Base-by-base conservation (phyloP, 2,888 invertebrate genomes). In the Dasypogon diadema region DNA sequence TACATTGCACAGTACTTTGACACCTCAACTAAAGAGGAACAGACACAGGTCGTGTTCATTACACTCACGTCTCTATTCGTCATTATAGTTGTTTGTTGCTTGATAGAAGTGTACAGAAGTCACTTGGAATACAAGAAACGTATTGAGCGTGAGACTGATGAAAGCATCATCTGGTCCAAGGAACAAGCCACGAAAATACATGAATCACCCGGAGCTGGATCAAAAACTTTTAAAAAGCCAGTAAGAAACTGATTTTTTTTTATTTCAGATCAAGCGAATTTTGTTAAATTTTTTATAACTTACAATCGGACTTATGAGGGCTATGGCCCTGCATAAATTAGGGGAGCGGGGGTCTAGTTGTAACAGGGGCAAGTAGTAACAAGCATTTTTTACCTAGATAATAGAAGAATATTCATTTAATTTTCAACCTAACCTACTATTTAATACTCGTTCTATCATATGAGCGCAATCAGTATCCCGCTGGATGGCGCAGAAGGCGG, bases 1-100 rank as follows among this genome's bases (percentile, higher is more conserved):
- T 95, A 94, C 83, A 91, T 92, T 80, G 92, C 93, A 1, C 87
- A 91, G 37, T 92, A 93, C 83, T 91, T 92, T 37, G 91, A 92
- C 79, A 90, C 91, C 12, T 92, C 93, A 14, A 89, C 91, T 42
- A 92, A 93, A 83, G 94, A 95, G 84, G 93, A 94, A 81, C 92
- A 92, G 75, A 92, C 92, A 1, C 92, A 92, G 87, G 92, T 94
- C 80, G 89, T 95, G 76, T 94, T 96, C 82, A 91, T 95, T 79
- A 91, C 92, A 1, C 88, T 95, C 55, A 92, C 92, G 42, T 90
- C 91, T 46, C 88, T 95, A 77, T 93, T 95, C 83, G 87, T 93
- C 51, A 86, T 92, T 16, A 92, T 91, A 81, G 89, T 91, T 10
- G 84, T 92, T 75, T 90, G 90, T 77, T 90, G 92, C 79, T 85